These are phyloP conservation scores for Meteorus sp. DNA, from an alignment of 1,140 invertebrate species.

Conservation along the genomic window DNA sequence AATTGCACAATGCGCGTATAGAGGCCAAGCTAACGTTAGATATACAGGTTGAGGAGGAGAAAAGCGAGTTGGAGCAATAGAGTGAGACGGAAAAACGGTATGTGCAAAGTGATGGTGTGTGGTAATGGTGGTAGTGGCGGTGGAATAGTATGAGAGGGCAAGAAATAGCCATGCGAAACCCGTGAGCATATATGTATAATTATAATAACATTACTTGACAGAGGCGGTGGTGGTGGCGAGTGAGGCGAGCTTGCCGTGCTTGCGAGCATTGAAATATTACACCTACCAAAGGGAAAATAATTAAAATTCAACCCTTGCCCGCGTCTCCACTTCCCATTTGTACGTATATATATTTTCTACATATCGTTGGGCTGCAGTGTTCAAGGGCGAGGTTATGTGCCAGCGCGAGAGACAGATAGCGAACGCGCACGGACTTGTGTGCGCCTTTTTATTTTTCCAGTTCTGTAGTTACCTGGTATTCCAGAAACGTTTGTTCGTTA, in stretches of 20 bases:
- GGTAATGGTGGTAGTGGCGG: no score
- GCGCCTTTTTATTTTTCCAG: constrained; percentile 1
- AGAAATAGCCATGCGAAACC: not conserved
- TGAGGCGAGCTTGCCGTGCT: not conserved
- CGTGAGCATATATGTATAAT: not conserved
- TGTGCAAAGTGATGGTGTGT: not conserved
- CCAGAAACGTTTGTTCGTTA: constrained; percentile 4
- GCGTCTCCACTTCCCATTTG: not conserved
- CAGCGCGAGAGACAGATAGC: not conserved
- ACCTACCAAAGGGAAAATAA: constrained; percentile 6
- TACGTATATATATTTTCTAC: not conserved
- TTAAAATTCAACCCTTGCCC: constrained; percentile 4
- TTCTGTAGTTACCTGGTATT: not conserved
- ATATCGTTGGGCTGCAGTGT: not conserved
- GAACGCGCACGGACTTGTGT: not conserved
- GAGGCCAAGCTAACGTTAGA: no score
- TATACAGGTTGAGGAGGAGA: no score
- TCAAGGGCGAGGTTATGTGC: no score
- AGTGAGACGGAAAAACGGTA: not conserved
- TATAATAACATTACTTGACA: constrained; percentile 7
- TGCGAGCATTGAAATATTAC: constrained; percentile 5
- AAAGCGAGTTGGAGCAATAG: not conserved
- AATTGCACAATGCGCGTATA: not conserved
- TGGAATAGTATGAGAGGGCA: not conserved
- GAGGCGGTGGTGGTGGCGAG: not conserved